Conservation (phyloP, 2,888 invertebrate species). For the Cephus sareptanus region DNA sequence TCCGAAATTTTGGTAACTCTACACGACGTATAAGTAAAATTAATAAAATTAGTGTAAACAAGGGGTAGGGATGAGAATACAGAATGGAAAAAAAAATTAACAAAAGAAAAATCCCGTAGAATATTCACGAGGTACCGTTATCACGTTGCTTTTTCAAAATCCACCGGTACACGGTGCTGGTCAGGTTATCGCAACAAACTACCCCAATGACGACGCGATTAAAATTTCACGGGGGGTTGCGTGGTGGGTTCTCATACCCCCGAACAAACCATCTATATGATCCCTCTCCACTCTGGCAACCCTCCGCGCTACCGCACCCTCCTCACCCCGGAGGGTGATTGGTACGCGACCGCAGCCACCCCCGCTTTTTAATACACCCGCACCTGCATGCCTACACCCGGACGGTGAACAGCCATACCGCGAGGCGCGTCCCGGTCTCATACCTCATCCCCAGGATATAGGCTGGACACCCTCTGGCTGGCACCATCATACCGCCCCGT, state of each 20-base stretch:
- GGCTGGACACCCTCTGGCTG: conserved; percentile 11
- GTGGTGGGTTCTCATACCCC: conserved; percentile 29
- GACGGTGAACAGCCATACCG: background rate
- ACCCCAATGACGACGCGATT: conserved; percentile 65
- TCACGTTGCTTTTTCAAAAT: conserved; percentile 28
- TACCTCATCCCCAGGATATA: conserved; percentile 5
- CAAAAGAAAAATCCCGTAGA: background rate
- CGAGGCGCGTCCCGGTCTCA: conserved; percentile 11
- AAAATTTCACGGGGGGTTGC: conserved; percentile 62
- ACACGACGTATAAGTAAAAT: background rate
- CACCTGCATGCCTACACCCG: conserved; percentile 48
- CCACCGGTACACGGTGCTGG: conserved; percentile 48
- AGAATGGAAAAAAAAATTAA: background rate
- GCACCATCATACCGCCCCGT: conserved; percentile 31
- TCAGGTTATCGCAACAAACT: conserved; percentile 64
- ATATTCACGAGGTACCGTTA: background rate
- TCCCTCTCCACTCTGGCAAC: conserved; percentile 36
- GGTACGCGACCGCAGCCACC: conserved; percentile 62
- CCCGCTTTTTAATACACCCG: conserved; percentile 63
- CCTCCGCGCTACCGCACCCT: conserved; percentile 23
- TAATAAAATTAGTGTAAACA: background rate
- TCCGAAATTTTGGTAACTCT: background rate
- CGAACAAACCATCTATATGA: conserved; percentile 38
- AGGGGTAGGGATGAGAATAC: no score
- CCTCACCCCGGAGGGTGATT: conserved; percentile 54